These are phyloP conservation scores for Falco concolor DNA, from an alignment of 2,797 vertebrate genomes.

Conservation along the genomic window DNA sequence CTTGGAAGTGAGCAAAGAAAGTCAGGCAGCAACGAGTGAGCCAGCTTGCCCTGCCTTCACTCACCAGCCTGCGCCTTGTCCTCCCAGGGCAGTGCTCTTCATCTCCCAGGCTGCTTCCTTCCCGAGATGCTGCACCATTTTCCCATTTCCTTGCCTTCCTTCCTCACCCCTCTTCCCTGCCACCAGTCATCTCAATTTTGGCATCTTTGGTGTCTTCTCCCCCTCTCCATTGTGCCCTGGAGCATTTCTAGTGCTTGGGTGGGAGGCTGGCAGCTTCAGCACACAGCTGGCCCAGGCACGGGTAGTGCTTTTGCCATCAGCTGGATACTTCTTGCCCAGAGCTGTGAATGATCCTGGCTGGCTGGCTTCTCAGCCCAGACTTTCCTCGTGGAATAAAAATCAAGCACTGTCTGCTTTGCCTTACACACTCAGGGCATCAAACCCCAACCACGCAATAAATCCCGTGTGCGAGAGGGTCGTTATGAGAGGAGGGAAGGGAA, in stretches of 20 bases:
- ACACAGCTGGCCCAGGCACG: background rate
- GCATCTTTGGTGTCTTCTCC: rapidly evolving
- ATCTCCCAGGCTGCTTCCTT: background rate
- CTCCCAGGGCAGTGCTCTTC: background rate
- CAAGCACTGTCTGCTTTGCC: rapidly evolving
- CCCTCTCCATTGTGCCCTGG: background rate
- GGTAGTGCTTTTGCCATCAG: background rate
- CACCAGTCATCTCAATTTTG: background rate
- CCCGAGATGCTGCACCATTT: background rate
- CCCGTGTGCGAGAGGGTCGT: rapidly evolving
- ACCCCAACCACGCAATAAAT: background rate
- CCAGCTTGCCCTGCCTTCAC: background rate
- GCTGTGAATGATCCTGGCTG: background rate
- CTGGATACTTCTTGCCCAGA: background rate
- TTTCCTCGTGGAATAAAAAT: background rate
- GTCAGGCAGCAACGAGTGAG: background rate
- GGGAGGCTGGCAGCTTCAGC: background rate
- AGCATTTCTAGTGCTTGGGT: background rate
- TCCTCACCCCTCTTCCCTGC: background rate
- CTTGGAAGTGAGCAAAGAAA: background rate
- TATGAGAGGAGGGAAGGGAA: background rate
- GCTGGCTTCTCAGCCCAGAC: background rate
- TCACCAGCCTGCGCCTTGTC: background rate
- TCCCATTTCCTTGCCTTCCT: background rate
- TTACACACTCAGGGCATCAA: background rate